Evolutionary conservation across 2,797 vertebrate genomes (phyloP).

Genomic region (Hapalemur alaotrensis): DNA sequence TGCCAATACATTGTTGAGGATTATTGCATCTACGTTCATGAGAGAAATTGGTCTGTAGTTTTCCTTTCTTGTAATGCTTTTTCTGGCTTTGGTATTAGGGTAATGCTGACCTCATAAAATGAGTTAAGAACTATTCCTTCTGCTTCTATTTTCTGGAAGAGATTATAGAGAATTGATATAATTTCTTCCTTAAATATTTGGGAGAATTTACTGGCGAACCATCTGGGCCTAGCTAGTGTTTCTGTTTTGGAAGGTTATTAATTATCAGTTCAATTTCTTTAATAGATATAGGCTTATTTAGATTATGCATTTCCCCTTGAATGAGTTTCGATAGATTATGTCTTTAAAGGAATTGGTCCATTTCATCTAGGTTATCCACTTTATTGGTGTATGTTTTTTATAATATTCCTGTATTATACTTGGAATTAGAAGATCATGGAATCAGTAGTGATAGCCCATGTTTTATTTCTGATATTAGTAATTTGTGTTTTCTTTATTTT

Average conservation of each 20-base stretch:
- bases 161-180: neutral
- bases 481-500: neutral
- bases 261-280: neutral
- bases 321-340: neutral
- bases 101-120: neutral
- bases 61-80: neutral
- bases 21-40: neutral
- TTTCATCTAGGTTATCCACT: neutral
- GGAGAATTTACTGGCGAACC: neutral
- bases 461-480: neutral
- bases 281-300: neutral
- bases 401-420: neutral
- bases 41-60: neutral
- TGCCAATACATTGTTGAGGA: neutral
- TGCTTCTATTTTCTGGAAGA: neutral
- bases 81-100: neutral
- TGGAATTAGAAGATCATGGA: neutral
- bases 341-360: neutral
- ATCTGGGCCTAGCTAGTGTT: neutral
- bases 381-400: neutral
- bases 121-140: neutral
- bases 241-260: neutral
- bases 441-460: neutral
- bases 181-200: neutral
- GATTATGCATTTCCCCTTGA: neutral